phyloP scores from a whole-genome alignment of 1,140 invertebrate species.

The Antheraea mylitta region DNA sequence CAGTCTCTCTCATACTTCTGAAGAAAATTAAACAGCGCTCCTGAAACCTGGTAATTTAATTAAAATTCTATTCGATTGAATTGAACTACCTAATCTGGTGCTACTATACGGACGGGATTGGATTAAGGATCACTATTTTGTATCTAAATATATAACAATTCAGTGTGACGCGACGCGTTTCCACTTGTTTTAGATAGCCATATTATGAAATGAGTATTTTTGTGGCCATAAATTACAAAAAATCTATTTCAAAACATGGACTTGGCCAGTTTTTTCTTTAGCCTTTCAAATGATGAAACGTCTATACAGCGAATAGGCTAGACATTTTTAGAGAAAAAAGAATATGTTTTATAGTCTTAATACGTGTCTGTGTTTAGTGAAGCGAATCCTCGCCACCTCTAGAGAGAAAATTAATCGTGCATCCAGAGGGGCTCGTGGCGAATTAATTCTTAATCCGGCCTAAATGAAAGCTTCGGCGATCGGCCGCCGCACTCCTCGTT shows the following conservation, averaged over 20 bases:
- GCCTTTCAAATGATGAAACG: too few relatives aligned
- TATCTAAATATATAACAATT: too few relatives aligned
- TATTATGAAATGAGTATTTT: too few relatives aligned
- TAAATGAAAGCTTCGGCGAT: slow-evolving; percentile 34
- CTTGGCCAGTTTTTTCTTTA: too few relatives aligned
- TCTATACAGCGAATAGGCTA: too few relatives aligned
- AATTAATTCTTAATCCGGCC: slow-evolving; percentile 53
- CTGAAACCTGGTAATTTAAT: slow-evolving; percentile 32
- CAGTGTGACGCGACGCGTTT: too few relatives aligned
- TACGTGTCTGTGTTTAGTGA: slow-evolving; percentile 22
- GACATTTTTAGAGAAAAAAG: too few relatives aligned
- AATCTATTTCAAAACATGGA: too few relatives aligned
- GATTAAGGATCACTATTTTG: slow-evolving; percentile 1
- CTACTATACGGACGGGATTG: slow-evolving; percentile 24
- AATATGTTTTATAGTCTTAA: background rate
- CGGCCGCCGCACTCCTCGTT: slow-evolving; percentile 21
- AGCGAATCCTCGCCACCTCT: slow-evolving; percentile 41
- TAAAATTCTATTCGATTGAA: slow-evolving; percentile 40
- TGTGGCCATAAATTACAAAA: too few relatives aligned
- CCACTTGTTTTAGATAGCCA: too few relatives aligned
- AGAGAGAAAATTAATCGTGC: slow-evolving; percentile 43
- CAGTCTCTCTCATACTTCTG: slow-evolving; percentile 6
- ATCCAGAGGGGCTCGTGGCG: slow-evolving; percentile 30
- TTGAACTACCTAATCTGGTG: slow-evolving; percentile 35
- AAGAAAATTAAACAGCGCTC: slow-evolving; percentile 27